Evolutionary conservation across 2,113 vertebrate genomes (phyloP).

Genomic region (Edolisoma coerulescens): DNA sequence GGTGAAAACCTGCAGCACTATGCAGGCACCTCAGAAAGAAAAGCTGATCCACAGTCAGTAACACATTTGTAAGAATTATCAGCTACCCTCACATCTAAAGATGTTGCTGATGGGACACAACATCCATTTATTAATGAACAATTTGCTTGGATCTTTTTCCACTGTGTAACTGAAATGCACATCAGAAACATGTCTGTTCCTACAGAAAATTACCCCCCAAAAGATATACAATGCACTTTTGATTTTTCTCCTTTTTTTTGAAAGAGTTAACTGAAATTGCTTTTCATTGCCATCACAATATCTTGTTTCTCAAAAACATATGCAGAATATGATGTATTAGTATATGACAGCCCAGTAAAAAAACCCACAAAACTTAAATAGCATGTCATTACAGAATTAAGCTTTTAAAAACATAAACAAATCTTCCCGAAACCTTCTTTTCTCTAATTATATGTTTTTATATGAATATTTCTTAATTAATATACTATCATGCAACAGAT

Average conservation of each 20-base stretch:
- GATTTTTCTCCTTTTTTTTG: neutral
- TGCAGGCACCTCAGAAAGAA: neutral
- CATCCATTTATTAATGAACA: neutral
- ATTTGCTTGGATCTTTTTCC: neutral
- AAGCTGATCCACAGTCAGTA: neutral
- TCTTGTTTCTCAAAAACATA: neutral
- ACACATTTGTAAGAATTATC: neutral
- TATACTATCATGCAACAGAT: neutral
- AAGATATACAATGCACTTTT: neutral
- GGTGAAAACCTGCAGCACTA: neutral
- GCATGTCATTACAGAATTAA: neutral
- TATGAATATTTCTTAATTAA: neutral
- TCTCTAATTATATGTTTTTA: neutral
- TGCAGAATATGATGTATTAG: neutral
- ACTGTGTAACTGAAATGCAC: neutral
- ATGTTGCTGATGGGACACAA: neutral
- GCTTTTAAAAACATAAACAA: neutral
- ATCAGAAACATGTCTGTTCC: neutral
- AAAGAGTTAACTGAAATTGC: neutral
- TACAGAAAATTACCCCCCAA: rapidly evolving
- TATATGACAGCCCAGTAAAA: neutral
- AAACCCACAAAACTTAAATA: neutral
- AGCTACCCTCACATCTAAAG: neutral
- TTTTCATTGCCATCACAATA: neutral
- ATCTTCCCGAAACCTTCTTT: neutral